These are phyloP conservation scores for Idaea biselata DNA, from an alignment of 2,888 invertebrate species.

Conservation along the genomic window DNA sequence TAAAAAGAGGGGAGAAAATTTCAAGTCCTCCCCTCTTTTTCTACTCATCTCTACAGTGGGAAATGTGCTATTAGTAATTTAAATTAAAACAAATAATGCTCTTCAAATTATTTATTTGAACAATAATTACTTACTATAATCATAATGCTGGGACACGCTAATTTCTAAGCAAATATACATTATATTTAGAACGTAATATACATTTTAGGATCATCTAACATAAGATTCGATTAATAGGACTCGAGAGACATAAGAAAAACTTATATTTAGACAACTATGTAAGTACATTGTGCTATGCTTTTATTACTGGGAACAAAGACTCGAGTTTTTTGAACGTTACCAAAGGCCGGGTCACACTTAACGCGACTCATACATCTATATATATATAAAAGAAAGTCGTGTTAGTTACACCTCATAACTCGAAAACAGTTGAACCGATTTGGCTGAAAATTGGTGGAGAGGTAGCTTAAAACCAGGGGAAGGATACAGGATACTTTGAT, in stretches of 20 bases:
- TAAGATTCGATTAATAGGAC: background rate
- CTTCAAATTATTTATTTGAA: slow-evolving; percentile 62
- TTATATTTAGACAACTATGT: background rate
- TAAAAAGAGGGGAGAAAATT: too few relatives aligned
- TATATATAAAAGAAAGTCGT: too few relatives aligned
- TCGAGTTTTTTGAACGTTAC: background rate
- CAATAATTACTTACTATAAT: slow-evolving; percentile 30
- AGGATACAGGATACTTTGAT: too few relatives aligned
- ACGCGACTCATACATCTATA: too few relatives aligned
- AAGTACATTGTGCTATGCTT: background rate
- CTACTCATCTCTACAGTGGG: too few relatives aligned
- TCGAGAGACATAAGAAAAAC: background rate
- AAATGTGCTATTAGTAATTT: too few relatives aligned
- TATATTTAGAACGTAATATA: slow-evolving; percentile 35
- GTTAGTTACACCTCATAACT: too few relatives aligned
- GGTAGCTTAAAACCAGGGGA: too few relatives aligned
- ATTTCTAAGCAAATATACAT: slow-evolving; percentile 60
- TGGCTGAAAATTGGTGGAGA: too few relatives aligned
- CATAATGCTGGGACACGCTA: slow-evolving; percentile 45
- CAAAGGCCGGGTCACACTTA: too few relatives aligned
- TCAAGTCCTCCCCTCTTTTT: too few relatives aligned
- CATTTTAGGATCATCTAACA: slow-evolving; percentile 30
- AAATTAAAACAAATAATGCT: slow-evolving; percentile 6
- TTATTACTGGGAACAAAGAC: background rate
- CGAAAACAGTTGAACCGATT: too few relatives aligned